Percentiles rank a stretch among this genome's conserved stretches.
phyloP scores from a whole-genome alignment of 2,797 vertebrate genomes.

The Cichlasoma orientale region DNA sequence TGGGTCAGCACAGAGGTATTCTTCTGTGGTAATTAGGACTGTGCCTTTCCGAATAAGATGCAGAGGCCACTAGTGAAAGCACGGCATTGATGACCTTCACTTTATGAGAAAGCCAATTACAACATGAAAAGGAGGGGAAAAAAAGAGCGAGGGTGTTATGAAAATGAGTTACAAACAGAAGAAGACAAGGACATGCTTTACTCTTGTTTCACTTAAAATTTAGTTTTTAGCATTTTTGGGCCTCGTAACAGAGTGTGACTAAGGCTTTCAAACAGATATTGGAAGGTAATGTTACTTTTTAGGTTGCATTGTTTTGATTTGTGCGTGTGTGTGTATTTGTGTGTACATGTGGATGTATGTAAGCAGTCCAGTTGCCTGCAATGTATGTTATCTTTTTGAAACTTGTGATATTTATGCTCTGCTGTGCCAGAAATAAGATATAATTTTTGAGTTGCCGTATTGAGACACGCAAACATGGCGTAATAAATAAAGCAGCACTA shows the following conservation, averaged over 20 bases:
- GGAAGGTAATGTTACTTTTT: background rate
- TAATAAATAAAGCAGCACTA: background rate
- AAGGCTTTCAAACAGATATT: conserved; percentile 33
- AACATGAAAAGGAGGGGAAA: conserved; percentile 36
- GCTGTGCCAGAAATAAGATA: background rate
- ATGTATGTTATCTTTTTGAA: conserved; percentile 12
- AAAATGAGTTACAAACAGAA: conserved; percentile 23
- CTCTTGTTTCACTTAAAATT: conserved; percentile 24
- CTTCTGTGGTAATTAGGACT: conserved; percentile 77
- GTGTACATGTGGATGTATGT: background rate
- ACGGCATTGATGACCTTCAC: conserved; percentile 74
- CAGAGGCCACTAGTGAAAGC: conserved; percentile 49
- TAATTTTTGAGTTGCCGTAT: background rate
- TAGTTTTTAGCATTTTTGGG: conserved; percentile 30
- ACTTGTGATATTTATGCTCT: conserved; percentile 1
- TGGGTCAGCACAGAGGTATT: conserved; percentile 57
- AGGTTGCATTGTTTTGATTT: conserved; percentile 13
- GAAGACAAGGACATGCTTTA: conserved; percentile 22
- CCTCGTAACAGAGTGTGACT: conserved; percentile 19
- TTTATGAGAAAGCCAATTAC: conserved; percentile 75
- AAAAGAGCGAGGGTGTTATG: conserved; percentile 21
- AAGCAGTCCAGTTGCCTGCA: conserved; percentile 20
- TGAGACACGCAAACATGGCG: background rate
- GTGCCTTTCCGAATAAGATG: conserved; percentile 51
- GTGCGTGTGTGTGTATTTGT: background rate